Evolutionary conservation across 1,140 invertebrate species (phyloP).

Genomic region (Diploscapter pachys): DNA sequence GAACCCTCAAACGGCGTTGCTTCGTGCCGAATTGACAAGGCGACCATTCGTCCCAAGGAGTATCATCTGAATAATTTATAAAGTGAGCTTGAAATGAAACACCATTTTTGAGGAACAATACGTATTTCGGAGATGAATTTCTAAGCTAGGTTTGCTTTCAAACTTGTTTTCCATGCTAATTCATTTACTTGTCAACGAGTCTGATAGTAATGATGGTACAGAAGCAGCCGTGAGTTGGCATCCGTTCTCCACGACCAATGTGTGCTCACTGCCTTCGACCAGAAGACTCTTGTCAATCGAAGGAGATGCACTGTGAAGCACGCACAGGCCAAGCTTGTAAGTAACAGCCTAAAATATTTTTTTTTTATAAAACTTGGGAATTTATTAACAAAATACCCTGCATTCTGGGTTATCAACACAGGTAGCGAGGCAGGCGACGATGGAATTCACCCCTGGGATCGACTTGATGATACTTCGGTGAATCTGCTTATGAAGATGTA

Average conservation of each 20-base stretch:
- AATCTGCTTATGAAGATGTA: conserved; percentile 21
- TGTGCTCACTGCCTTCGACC: conserved; percentile 17
- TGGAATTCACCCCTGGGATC: conserved; percentile 20
- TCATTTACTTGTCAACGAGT: neutral
- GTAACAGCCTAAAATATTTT: conserved; percentile 27
- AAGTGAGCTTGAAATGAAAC: no score
- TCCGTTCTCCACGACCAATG: conserved; percentile 25
- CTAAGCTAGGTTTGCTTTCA: neutral
- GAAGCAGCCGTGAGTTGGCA: conserved; percentile 14
- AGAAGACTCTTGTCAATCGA: conserved; percentile 3
- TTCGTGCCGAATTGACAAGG: conserved; percentile 25
- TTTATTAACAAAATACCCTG: conserved; percentile 18
- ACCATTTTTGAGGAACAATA: no score
- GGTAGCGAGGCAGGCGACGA: conserved; percentile 9
- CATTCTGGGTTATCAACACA: conserved; percentile 25
- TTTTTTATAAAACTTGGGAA: neutral
- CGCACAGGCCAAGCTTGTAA: conserved; percentile 24
- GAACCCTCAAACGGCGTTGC: no score
- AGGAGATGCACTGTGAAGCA: conserved; percentile 12
- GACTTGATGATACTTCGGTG: conserved; percentile 7
- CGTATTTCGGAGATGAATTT: conserved; percentile 5
- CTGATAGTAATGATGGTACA: conserved; percentile 5
- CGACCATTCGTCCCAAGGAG: conserved; percentile 25
- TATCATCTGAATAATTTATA: neutral
- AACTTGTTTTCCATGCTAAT: neutral